Evolutionary conservation across 2,113 vertebrate species (phyloP).

Genomic region (Illadopsis cleaveri): DNA sequence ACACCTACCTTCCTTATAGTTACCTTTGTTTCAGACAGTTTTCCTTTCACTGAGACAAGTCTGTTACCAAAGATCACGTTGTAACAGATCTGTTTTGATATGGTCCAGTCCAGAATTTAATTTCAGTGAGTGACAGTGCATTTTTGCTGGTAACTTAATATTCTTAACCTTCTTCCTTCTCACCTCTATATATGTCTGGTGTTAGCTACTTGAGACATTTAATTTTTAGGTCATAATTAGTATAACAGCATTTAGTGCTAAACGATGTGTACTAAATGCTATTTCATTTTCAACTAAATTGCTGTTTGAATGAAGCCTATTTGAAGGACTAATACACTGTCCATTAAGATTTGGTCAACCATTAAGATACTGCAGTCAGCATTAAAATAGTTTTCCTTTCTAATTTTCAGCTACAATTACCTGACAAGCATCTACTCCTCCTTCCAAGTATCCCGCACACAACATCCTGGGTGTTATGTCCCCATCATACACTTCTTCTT

Average conservation of each 20-base stretch:
- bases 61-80: background rate
- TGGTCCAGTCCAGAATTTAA: background rate
- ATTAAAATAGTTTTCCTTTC: background rate
- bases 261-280: background rate
- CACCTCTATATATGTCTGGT: background rate
- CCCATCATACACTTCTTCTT: constrained; percentile 63
- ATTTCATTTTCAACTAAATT: background rate
- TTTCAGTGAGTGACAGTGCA: background rate
- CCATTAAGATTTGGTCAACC: background rate
- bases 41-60: background rate
- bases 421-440: constrained; percentile 91
- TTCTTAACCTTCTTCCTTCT: background rate
- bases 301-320: background rate
- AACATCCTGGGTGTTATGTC: constrained; percentile 85
- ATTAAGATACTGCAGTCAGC: background rate
- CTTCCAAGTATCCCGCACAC: constrained; percentile 83
- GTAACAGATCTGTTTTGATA: background rate
- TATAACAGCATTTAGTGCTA: background rate
- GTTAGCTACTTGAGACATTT: background rate
- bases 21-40: background rate
- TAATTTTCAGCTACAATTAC: constrained; percentile 65
- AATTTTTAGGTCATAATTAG: background rate
- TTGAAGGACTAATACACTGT: background rate
- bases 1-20: background rate
- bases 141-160: background rate